These are phyloP conservation scores for Calonectris borealis DNA, from an alignment of 2,113 vertebrate genomes.

Conservation along the genomic window DNA sequence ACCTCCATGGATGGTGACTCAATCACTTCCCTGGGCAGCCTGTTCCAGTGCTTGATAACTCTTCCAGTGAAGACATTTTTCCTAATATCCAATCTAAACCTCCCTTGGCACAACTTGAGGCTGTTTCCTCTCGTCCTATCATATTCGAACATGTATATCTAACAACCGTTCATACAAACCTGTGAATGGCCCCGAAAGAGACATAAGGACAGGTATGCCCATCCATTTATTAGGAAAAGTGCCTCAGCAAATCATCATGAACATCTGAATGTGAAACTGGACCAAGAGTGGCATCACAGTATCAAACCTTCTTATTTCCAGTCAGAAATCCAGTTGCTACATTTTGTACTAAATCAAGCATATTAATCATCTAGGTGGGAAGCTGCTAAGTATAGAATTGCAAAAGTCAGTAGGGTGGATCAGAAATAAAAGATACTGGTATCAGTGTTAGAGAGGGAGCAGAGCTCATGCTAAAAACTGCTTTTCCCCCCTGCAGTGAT, in stretches of 20 bases:
- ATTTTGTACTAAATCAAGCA: background rate
- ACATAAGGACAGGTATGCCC: background rate
- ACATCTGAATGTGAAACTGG: background rate
- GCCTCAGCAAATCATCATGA: background rate
- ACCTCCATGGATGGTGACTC: no score
- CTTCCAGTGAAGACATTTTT: no score
- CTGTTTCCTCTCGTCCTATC: background rate
- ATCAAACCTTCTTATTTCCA: background rate
- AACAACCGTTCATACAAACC: background rate
- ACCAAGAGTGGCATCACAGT: background rate
- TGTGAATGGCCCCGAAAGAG: background rate
- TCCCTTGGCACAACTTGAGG: background rate
- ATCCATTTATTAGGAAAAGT: background rate
- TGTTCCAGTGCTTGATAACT: no score
- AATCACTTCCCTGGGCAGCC: no score
- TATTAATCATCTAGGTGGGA: background rate
- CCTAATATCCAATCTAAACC: no score
- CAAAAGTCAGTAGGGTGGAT: background rate
- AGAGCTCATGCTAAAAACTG: background rate
- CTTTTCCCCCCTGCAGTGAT: background rate
- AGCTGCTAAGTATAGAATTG: constrained; percentile 1
- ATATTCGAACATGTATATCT: background rate
- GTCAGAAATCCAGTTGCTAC: background rate
- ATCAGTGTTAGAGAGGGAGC: background rate
- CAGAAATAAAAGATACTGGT: background rate